phyloP scores from a whole-genome alignment of 2,797 vertebrate genomes.

The Neopelma chrysocephalum region DNA sequence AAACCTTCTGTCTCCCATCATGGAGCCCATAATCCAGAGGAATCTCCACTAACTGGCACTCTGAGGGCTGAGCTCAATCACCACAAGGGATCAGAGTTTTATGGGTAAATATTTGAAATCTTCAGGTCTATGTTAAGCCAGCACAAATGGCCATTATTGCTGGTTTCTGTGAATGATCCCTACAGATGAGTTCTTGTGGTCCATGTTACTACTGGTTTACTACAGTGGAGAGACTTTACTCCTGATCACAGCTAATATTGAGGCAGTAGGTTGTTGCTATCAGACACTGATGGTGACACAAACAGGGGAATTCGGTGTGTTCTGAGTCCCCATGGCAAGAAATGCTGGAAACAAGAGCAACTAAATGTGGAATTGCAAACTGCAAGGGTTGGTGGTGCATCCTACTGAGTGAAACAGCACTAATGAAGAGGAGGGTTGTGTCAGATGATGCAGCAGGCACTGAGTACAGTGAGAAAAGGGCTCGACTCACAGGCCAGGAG shows the following conservation, averaged over 20 bases:
- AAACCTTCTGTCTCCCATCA: neutral
- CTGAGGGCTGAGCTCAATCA: neutral
- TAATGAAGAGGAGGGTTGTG: neutral
- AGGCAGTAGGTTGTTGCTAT: neutral
- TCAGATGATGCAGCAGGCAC: neutral
- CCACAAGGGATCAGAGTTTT: neutral
- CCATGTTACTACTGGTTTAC: neutral
- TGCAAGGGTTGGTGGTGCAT: neutral
- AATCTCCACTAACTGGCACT: neutral
- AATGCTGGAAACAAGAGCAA: neutral
- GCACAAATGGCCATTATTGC: neutral
- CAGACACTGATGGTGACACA: neutral
- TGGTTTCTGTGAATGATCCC: neutral
- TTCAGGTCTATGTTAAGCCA: neutral
- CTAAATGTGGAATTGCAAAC: neutral
- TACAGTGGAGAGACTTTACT: neutral
- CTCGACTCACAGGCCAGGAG: neutral
- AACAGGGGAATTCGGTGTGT: neutral
- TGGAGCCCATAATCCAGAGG: neutral
- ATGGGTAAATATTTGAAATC: neutral
- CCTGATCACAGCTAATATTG: neutral
- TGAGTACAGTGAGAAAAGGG: neutral
- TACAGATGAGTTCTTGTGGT: rapidly evolving
- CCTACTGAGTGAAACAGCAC: neutral
- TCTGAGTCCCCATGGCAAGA: neutral